Conservation (phyloP, 2,888 invertebrate genomes). For the Isoperla grammatica region DNA sequence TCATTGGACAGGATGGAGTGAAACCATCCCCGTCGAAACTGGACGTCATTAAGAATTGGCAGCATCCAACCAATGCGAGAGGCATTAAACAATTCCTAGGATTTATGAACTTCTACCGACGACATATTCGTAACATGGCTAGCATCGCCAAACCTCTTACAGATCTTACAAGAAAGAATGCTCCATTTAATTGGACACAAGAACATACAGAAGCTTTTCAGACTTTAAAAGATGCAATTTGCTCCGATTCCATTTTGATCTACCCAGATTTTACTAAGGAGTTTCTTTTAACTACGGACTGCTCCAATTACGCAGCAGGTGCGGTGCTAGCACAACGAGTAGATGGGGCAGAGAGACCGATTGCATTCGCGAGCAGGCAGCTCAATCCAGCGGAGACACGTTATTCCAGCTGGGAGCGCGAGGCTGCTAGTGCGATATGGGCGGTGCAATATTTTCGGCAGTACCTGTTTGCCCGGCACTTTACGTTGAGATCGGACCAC, state of each 20-base stretch:
- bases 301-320: constrained; percentile 32
- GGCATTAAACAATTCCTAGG: constrained; percentile 35
- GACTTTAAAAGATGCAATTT: constrained; percentile 25
- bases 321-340: constrained; percentile 32
- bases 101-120: constrained; percentile 35
- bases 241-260: constrained; percentile 28
- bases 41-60: constrained; percentile 30
- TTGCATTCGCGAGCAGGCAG: constrained; percentile 29
- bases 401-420: constrained; percentile 29
- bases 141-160: constrained; percentile 34
- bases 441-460: neutral
- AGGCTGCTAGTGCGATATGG: neutral
- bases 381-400: constrained; percentile 28
- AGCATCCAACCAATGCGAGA: constrained; percentile 26
- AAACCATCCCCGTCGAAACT: constrained; percentile 33
- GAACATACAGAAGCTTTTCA: constrained; percentile 28
- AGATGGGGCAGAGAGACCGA: constrained; percentile 27
- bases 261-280: constrained; percentile 31
- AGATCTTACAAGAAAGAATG: constrained; percentile 32
- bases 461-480: constrained; percentile 30
- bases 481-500: constrained; percentile 29
- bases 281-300: constrained; percentile 35
- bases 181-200: constrained; percentile 28
- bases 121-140: constrained; percentile 34
- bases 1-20: constrained; percentile 33